A percentile compares a stretch with the other conserved stretches of the same genome.
Conservation (phyloP, 1,140 invertebrate species). For the Triops longicaudatus region DNA sequence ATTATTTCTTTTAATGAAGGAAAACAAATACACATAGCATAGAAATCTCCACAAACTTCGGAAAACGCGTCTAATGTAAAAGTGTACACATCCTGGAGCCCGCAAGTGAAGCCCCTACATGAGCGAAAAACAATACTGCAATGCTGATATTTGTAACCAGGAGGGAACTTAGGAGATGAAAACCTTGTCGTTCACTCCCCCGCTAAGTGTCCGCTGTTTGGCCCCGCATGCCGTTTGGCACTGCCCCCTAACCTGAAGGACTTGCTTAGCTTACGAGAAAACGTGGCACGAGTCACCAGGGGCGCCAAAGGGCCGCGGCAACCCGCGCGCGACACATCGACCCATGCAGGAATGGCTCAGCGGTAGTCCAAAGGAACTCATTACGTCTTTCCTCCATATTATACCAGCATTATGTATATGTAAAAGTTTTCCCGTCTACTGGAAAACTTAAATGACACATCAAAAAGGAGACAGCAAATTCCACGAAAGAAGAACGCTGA, state of each 20-base stretch:
- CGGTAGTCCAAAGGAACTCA: neutral
- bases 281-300: conserved; percentile 2
- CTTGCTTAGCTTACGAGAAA: neutral
- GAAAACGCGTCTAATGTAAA: too few relatives aligned
- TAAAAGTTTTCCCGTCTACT: too few relatives aligned
- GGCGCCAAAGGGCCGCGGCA: neutral
- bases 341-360: conserved; percentile 13
- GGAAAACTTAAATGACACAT: too few relatives aligned
- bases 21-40: too few relatives aligned
- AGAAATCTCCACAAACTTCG: too few relatives aligned
- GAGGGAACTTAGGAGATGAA: neutral
- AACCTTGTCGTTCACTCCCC: neutral
- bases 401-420: neutral
- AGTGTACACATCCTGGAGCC: too few relatives aligned
- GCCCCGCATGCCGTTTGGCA: neutral
- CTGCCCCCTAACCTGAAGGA: too few relatives aligned
- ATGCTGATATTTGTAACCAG: too few relatives aligned
- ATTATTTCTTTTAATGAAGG: too few relatives aligned
- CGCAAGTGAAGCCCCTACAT: too few relatives aligned
- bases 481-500: neutral
- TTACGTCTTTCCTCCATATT: neutral
- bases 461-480: neutral
- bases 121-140: too few relatives aligned
- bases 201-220: neutral
- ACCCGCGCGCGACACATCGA: neutral